These are phyloP conservation scores for Zoanthus sansibaricus DNA, from an alignment of 92 coral and sea anemone genomes.

Conservation along the genomic window DNA sequence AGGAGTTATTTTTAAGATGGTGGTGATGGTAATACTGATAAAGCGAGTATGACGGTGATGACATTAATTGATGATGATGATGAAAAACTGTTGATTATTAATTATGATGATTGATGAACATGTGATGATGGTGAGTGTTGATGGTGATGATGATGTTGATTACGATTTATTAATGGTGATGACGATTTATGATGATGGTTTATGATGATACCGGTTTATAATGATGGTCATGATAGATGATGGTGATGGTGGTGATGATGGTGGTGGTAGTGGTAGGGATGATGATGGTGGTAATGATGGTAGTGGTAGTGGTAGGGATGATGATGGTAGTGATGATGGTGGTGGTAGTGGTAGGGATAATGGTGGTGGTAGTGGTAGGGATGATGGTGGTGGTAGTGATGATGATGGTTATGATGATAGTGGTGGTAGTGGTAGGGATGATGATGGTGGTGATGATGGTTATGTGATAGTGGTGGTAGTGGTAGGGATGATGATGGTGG, in stretches of 20 bases:
- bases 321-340: neutral
- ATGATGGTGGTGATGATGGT: too few relatives aligned
- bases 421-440: too few relatives aligned
- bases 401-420: too few relatives aligned
- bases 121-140: neutral
- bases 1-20: neutral
- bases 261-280: neutral
- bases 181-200: neutral
- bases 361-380: neutral
- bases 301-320: neutral
- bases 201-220: neutral
- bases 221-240: neutral
- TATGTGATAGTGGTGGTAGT: neutral
- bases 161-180: neutral
- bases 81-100: neutral
- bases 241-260: neutral
- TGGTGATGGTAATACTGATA: neutral
- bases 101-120: neutral
- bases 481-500: neutral
- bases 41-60: neutral
- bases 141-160: neutral
- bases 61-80: neutral
- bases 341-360: neutral
- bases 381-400: neutral
- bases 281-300: neutral